phyloP scores from a whole-genome alignment of 2,797 vertebrate species.

The Danio tinwini region DNA sequence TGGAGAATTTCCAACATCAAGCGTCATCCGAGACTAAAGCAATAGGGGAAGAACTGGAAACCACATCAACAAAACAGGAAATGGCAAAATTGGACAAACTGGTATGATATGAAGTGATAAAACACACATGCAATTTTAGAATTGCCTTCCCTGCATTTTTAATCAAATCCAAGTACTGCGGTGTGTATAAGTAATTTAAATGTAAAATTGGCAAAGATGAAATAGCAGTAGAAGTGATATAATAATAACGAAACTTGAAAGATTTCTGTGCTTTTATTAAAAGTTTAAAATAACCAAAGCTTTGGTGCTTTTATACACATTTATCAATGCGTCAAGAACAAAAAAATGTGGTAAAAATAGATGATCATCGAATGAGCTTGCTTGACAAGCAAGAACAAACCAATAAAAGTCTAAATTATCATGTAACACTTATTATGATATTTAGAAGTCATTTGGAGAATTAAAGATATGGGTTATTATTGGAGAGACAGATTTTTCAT shows the following conservation, averaged over 20 bases:
- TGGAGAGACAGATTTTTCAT: too few species aligned
- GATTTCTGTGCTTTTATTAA: too few species aligned
- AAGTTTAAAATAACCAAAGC: too few species aligned
- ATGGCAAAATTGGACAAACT: slow-evolving; percentile 57
- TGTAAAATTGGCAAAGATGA: background rate
- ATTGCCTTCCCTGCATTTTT: background rate
- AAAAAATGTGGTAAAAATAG: too few species aligned
- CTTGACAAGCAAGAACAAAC: too few species aligned
- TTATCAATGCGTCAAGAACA: too few species aligned
- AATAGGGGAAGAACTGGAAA: slow-evolving; percentile 63
- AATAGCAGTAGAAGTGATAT: background rate
- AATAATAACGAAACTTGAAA: background rate
- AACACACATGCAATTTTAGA: background rate
- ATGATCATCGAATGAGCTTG: too few species aligned
- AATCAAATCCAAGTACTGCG: background rate
- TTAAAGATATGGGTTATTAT: too few species aligned
- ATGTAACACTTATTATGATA: too few species aligned
- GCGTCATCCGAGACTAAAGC: slow-evolving; percentile 41
- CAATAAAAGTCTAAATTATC: too few species aligned
- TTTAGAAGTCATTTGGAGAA: too few species aligned
- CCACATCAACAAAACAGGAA: slow-evolving; percentile 43
- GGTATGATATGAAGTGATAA: slow-evolving; percentile 63
- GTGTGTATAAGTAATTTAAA: background rate
- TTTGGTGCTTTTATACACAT: too few species aligned
- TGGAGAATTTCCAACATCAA: slow-evolving; percentile 64